Evolutionary conservation across 2,888 invertebrate genomes (phyloP).

Genomic region (Cylindroiulus punctatus): DNA sequence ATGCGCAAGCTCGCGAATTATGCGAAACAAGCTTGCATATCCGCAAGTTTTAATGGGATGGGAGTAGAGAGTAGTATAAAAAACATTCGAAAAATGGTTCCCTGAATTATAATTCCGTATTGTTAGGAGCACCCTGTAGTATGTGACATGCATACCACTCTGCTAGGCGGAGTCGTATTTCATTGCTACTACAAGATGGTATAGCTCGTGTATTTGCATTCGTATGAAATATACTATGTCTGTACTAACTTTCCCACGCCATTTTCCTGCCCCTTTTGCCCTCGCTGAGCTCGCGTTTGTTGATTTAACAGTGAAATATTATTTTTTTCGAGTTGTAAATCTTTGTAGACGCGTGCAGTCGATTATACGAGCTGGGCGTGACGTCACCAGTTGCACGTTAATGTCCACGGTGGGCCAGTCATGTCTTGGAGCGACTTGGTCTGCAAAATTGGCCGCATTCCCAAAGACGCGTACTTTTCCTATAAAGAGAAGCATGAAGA

Average conservation of each 20-base stretch:
- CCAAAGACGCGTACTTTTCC: background rate
- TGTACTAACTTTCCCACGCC: constrained; percentile 5
- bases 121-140: no score
- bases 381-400: background rate
- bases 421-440: background rate
- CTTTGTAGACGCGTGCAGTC: background rate
- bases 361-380: background rate
- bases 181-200: background rate
- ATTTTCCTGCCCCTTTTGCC: background rate
- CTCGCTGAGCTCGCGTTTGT: constrained; percentile 18
- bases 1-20: no score
- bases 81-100: no score
- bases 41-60: no score
- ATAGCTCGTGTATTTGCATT: background rate
- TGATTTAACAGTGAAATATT: constrained; percentile 18
- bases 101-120: no score
- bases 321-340: constrained; percentile 17
- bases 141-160: background rate
- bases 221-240: background rate
- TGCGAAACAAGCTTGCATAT: no score
- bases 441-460: background rate
- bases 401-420: background rate
- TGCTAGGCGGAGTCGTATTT: background rate
- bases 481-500: background rate
- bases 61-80: no score